Conservation (phyloP, 2,797 vertebrate species). For the Amblyraja radiata region DNA sequence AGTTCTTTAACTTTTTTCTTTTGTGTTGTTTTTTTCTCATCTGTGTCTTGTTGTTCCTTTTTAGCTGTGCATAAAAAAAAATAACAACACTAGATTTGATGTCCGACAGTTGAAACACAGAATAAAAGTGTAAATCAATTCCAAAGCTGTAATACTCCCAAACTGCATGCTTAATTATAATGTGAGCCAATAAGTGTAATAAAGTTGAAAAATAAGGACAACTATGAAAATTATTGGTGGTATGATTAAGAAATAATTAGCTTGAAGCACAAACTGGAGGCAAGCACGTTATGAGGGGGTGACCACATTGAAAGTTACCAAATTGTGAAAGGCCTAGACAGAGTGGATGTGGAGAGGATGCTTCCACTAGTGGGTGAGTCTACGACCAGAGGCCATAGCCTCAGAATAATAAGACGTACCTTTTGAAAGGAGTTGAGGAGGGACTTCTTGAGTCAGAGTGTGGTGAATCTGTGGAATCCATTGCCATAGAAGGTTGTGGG, state of each 20-base stretch:
- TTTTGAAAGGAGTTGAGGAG: too few relatives aligned
- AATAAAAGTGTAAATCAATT: not conserved
- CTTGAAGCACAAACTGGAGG: not conserved
- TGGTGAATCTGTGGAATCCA: too few relatives aligned
- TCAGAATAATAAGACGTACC: too few relatives aligned
- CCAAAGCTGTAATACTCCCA: not conserved
- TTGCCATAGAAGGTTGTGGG: too few relatives aligned
- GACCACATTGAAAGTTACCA: too few relatives aligned
- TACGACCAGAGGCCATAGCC: too few relatives aligned
- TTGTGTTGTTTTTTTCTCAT: constrained; percentile 64
- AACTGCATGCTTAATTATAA: too few relatives aligned
- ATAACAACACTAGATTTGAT: not conserved
- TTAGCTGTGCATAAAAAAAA: constrained; percentile 55
- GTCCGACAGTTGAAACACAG: not conserved
- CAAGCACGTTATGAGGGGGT: not conserved
- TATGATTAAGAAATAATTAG: not conserved
- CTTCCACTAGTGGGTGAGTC: too few relatives aligned
- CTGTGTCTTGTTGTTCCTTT: constrained; percentile 66
- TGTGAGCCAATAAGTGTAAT: not conserved
- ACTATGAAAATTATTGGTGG: not conserved
- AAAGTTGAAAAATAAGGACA: not conserved
- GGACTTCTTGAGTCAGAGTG: too few relatives aligned
- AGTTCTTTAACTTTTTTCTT: constrained; percentile 85
- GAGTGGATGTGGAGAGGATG: too few relatives aligned
- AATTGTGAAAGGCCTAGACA: too few relatives aligned